These are phyloP conservation scores for Eupithecia centaureata DNA, from an alignment of 2,888 invertebrate species.

Conservation along the genomic window DNA sequence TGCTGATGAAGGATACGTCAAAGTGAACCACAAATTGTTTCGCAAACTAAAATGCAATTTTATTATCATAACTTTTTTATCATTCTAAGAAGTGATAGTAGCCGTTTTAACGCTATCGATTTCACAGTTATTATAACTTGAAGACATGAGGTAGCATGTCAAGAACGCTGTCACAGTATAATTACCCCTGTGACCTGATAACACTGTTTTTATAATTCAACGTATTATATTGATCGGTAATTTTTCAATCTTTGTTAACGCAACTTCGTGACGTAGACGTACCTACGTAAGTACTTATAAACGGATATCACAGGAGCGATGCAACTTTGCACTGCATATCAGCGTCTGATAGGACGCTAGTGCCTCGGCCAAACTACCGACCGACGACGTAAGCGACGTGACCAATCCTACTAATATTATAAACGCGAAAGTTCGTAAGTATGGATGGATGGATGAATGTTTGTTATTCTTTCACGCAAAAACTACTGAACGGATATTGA, in stretches of 20 bases:
- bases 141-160: not conserved
- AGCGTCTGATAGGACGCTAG: not conserved
- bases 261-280: not conserved
- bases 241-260: not conserved
- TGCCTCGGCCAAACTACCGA: not conserved
- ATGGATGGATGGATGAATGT: no score
- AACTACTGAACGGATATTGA: no score
- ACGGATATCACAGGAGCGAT: not conserved
- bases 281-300: not conserved
- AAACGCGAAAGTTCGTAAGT: no score
- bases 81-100: not conserved
- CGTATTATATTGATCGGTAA: not conserved
- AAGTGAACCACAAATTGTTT: not conserved
- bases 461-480: no score
- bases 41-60: not conserved
- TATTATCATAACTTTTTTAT: not conserved
- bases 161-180: not conserved
- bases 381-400: not conserved
- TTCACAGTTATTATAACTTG: not conserved
- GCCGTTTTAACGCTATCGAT: not conserved
- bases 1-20: not conserved
- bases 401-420: no score
- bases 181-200: not conserved
- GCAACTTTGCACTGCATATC: not conserved
- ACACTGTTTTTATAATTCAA: not conserved